Evolutionary conservation across 2,113 vertebrate species (phyloP), one percentile per base, ranked within the genome.

Genomic region (Cricetomys ansorgei): DNA sequence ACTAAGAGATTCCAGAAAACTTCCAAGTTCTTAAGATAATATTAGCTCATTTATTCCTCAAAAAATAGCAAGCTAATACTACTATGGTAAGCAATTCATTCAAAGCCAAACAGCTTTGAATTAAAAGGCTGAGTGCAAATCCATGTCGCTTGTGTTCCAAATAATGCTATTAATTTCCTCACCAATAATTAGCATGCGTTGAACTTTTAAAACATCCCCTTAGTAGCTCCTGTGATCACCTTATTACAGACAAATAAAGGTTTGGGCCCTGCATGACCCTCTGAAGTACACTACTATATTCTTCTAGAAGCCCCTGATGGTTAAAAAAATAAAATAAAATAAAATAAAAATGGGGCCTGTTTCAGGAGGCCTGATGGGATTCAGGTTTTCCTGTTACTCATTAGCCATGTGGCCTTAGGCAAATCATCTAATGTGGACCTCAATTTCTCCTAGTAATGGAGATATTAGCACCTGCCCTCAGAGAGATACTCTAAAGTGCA

Each of bases 381-480:
- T 97, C 88, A 62, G 64, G 75, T 69, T 96, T 92, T 67, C 84
- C 84, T 85, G 9, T 34, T 79, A 77, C 55, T 97, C 93, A 96
- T 94, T 95, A 96, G 89, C 67, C 45, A 4, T 43, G 48, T 90
- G 88, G 90, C 97, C 93, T 95, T 89, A 90, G 92, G 94, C 97
- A 92, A 97, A 96, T 93, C 93, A 67, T 53, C 96, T 97, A 95
- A 94, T 45, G 73, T 64, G 84, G 62, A 77, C 92, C 79, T 97
- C 95, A 93, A 86, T 97, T 97, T 94, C 97, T 77, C 31, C 59
- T 72, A 77, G 9, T 88, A 93, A 97, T 96, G 85, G 89, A 97
- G 97, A 94, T 97, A 93, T 96, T 95, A 89, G 89, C 75, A 93
- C 70, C 50, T 94, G 89, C 27, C 77, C 96, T 93, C 92, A 40